Percentiles rank a stretch among this genome's conserved stretches.
Conservation (phyloP, 2,888 invertebrate genomes). For the Drosophila mayaguana region DNA sequence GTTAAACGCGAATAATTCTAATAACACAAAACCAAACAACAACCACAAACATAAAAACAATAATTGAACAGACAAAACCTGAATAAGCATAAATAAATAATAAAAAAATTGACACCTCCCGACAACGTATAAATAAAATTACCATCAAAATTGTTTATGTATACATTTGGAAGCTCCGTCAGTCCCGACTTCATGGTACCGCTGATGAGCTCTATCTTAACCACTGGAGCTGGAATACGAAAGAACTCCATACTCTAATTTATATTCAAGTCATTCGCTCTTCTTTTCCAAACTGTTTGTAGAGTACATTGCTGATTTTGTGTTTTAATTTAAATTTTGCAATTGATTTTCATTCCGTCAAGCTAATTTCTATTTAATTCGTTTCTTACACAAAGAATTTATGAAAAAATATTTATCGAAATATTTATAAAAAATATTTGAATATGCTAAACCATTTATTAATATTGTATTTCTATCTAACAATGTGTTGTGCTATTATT, state of each 20-base stretch:
- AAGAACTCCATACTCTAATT: background rate
- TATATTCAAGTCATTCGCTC: conserved; percentile 3
- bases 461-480: conserved; percentile 8
- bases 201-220: background rate
- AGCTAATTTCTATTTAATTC: background rate
- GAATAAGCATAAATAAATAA: conserved; percentile 52
- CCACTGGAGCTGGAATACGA: conserved; percentile 12
- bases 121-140: conserved; percentile 21
- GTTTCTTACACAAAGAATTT: background rate
- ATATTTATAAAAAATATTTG: background rate
- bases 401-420: background rate
- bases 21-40: conserved; percentile 31
- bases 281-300: background rate
- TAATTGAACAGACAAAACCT: conserved; percentile 57
- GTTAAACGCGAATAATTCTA: conserved; percentile 43
- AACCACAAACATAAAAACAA: conserved; percentile 37
- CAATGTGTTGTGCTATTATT: conserved; percentile 24
- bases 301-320: background rate
- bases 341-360: background rate
- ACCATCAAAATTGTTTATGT: background rate
- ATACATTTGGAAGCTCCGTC: background rate
- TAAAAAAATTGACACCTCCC: conserved; percentile 44
- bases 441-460: conserved; percentile 3
- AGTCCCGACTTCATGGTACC: background rate
- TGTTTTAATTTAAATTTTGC: conserved; percentile 1